A percentile compares a stretch with the other conserved stretches of the same genome.
Evolutionary conservation across 2,113 vertebrate genomes (phyloP).

Genomic region (Paraplagusia blochii): DNA sequence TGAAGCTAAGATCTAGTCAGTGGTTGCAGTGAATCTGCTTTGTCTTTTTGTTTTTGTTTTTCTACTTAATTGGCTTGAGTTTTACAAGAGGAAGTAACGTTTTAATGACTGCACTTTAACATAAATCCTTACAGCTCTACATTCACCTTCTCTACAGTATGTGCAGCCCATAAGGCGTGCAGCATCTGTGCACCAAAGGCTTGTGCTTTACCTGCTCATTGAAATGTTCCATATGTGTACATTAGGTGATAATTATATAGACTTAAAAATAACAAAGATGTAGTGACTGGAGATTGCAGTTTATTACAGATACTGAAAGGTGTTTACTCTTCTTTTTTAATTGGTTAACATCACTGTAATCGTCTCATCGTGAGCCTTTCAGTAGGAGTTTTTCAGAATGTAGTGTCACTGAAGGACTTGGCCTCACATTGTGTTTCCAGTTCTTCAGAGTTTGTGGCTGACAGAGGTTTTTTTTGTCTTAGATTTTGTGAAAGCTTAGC

Average conservation of each 20-base stretch:
- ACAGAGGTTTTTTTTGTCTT: too few species aligned
- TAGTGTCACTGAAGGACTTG: too few species aligned
- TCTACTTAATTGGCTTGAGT: not conserved
- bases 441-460: too few species aligned
- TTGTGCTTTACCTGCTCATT: not conserved
- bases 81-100: slow-evolving; percentile 9
- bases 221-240: not conserved
- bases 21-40: not conserved
- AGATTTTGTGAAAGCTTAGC: too few species aligned
- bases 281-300: too few species aligned
- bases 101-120: slow-evolving; percentile 5
- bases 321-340: too few species aligned
- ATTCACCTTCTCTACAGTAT: slow-evolving; percentile 4
- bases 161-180: not conserved
- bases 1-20: too few species aligned
- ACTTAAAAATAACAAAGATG: not conserved
- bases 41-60: not conserved
- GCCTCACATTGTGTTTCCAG: too few species aligned
- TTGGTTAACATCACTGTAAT: too few species aligned
- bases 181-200: slow-evolving; percentile 6
- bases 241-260: not conserved
- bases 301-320: too few species aligned
- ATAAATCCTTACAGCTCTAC: slow-evolving; percentile 1
- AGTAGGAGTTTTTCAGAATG: too few species aligned
- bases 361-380: too few species aligned